A percentile compares a stretch with the other conserved stretches of the same genome.
Conservation (phyloP, 2,113 vertebrate genomes). For the Atherinomorus stipes region DNA sequence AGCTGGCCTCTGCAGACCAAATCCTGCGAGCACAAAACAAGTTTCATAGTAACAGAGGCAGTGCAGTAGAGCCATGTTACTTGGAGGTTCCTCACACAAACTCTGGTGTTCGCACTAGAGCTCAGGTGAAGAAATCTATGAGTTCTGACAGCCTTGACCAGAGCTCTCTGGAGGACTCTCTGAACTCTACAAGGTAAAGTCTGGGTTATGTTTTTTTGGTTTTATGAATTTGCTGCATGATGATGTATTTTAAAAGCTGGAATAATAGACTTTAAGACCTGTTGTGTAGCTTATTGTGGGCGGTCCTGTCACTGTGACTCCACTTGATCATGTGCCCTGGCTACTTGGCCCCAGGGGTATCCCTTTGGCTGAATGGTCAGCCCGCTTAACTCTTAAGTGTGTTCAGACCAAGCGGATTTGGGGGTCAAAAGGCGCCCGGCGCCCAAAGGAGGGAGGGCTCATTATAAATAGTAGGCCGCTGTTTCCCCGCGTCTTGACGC, state of each 20-base stretch:
- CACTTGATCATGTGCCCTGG: too few species aligned
- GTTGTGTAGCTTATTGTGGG: too few species aligned
- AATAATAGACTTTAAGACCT: not conserved
- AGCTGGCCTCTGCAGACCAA: conserved; percentile 87
- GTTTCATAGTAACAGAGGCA: conserved; percentile 64
- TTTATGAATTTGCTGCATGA: not conserved
- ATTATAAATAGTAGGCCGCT: too few species aligned
- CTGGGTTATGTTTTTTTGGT: not conserved
- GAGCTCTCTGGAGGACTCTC: conserved; percentile 82
- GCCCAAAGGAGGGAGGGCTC: too few species aligned
- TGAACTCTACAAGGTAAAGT: conserved; percentile 84
- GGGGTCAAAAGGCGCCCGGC: too few species aligned
- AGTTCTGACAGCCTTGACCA: conserved; percentile 90
- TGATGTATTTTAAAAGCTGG: not conserved
- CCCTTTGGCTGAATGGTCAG: too few species aligned
- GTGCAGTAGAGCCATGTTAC: conserved; percentile 46
- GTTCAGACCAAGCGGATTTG: too few species aligned
- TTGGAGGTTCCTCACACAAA: conserved; percentile 19
- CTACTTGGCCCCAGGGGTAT: too few species aligned
- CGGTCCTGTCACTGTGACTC: too few species aligned
- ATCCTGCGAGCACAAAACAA: conserved; percentile 84
- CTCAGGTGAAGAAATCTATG: conserved; percentile 60
- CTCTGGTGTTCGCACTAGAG: conserved; percentile 36
- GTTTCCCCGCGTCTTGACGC: too few species aligned
- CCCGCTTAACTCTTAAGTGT: too few species aligned